Base-by-base conservation (phyloP, 1,140 invertebrate species). In the Mya arenaria region DNA sequence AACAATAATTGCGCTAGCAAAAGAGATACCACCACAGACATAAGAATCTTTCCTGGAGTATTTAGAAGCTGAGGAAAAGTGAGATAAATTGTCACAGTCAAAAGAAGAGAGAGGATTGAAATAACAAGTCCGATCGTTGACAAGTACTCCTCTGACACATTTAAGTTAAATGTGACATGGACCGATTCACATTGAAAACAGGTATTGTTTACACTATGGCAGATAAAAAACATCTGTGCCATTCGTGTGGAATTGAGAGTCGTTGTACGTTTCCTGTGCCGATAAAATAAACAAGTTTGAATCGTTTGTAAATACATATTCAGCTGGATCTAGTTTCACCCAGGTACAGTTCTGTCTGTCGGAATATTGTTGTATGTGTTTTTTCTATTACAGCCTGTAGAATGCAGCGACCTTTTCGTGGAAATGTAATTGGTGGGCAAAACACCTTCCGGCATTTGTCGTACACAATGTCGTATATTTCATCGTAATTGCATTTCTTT, bases 41-140 rank as follows among this genome's bases (percentile, higher is more conserved):
- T 88, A 4, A 94, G 83, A 81, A 92, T 94, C 75, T 92, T 94
- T 2, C 93, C 94, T 0, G 94, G 94, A n/a, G 92, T 84, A 80
- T 94, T 94, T 44, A 92, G 85, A 66, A 94, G 84, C 30, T 91
- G 89, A n/a, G 90, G 89, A 6, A 94, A 79, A 0, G 90, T 39
- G 3, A 86, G 55, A 79, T 93, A 94, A 0, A 93, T 87, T 0
- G 89, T 6, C 10, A 94, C 79, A 10, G 66, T 82, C 25, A 87
- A 34, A 5, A 81, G 28, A 19, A 89, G 68, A 6, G 82, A 82
- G n/a, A 69, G 39, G 17, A 69, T 69, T 37, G 65, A 69, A 25
- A 69, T 69, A 36, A 4, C 1, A 44, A 69, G 65, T 23, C 32
- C 65, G 32, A 69, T 23, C 5, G 52, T 4, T 4, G 65, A 37